Base-by-base conservation (phyloP, 2,113 vertebrate species). In the Laterallus jamaicensis region DNA sequence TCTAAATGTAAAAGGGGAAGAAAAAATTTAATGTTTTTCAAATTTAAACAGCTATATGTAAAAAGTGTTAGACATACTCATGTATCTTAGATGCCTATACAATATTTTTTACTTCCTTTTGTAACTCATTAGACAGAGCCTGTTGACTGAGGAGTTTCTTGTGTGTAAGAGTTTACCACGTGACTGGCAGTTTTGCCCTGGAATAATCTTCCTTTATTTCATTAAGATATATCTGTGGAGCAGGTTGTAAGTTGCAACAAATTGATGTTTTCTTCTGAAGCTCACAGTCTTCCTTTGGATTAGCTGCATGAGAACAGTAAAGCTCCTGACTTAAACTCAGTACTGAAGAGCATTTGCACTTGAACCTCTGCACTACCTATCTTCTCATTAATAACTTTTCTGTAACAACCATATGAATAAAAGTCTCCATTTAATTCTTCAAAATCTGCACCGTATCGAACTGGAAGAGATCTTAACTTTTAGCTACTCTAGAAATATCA, bases 261-360 rank as follows among this genome's bases (percentile, higher is more conserved):
- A 92, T 42, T 60, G 71, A 84, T 81, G 35, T 69, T 79, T 88
- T 92, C 86, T 92, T 94, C 78, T 80, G 76, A 92, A 93, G 70
- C 63, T 95, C 35, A 58, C 22, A 0, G 31, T 20, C 79, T 88
- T 92, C 58, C 63, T 95, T 80, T 90, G 77, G 87, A 90, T 96
- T 94, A 96, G 35, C n/a, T 78, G 50, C 59, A 52, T 37, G 76
- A 95, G 80, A 95, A 92, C 32, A 92, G 66, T 90, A 94, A 95
- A 95, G 63, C 85, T 91, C 86, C 60, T 78, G 76, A 58, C 55
- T 93, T 92, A 76, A 87, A 81, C 49, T 92, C 50, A 18, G 35
- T 79, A 67, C 58, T 0, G 6, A 84, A 93, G 44, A 85, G 20
- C 21, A 93, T 83, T 87, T 87, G 49, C 60, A 56, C 49, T 92